Conservation (phyloP, 1,140 invertebrate genomes). For the Calosoma granatense region DNA sequence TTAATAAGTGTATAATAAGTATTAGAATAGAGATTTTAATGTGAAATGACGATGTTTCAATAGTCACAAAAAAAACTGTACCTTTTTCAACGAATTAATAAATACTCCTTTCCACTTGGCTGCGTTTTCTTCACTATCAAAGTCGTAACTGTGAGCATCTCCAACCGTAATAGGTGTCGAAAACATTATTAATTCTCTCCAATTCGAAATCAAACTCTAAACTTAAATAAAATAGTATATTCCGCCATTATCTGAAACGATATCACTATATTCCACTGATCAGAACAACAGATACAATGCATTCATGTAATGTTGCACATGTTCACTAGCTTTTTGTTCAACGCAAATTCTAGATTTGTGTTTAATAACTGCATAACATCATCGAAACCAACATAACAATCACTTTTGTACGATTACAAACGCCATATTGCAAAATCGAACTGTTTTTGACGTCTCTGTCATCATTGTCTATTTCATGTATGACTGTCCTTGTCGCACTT, state of each 20-base stretch:
- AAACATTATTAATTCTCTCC: constrained; percentile 35
- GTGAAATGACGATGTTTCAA: no score
- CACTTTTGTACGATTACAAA: neutral
- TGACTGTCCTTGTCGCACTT: neutral
- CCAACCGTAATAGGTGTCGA: constrained; percentile 40
- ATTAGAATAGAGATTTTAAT: no score
- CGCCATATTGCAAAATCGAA: neutral
- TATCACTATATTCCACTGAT: neutral
- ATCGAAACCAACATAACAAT: neutral
- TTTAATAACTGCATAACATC: neutral
- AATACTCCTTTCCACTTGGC: constrained; percentile 85
- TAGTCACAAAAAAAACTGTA: constrained; percentile 28
- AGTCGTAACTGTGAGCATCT: constrained; percentile 69
- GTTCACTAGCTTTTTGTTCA: neutral
- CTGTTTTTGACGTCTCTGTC: neutral
- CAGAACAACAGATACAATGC: neutral
- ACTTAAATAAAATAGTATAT: neutral
- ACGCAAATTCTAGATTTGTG: neutral
- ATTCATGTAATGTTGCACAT: neutral
- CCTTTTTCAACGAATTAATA: constrained; percentile 66
- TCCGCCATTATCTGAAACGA: neutral
- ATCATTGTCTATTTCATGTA: neutral
- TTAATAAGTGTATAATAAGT: no score
- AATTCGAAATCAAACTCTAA: neutral
- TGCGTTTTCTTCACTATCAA: constrained; percentile 76